Base-by-base conservation (phyloP, 2,113 vertebrate species). In the Todiramphus chloris region DNA sequence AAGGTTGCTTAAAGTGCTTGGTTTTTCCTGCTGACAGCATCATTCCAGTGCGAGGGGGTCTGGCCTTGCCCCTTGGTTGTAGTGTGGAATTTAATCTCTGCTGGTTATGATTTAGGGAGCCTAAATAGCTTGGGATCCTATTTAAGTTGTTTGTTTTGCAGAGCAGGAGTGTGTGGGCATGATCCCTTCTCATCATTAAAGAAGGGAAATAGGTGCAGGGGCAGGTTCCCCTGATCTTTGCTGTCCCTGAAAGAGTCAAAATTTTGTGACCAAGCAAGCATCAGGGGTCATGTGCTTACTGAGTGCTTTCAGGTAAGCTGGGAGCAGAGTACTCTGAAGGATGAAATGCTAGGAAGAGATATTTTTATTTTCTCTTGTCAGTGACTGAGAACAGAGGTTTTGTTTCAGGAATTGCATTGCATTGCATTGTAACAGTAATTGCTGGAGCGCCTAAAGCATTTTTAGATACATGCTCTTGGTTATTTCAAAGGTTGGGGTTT, bases 351-450 rank as follows among this genome's bases (percentile, higher is more conserved):
- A n/a, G 27, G 37, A 64, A 78, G 41, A 82, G 37, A 33, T 43
- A 35, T 33, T 53, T 74, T 39, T 80, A 9, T 89, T 64, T 72
- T 63, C 8, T 69, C 89, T 53, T n/a, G 6, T 80, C 66, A 69
- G 41, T 86, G 63, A 16, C 28, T 95, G 85, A 67, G 55, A 90
- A 74, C 51, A 88, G 78, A 92, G 31, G 43, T 91, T 94, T 77
- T 90, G 56, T 92, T 85, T 86, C 50, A 90, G 68, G 72, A 90
- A 59, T 93, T 77, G 44, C 48, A 93, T 82, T 86, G 73, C 59
- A 44, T 37, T 83, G 55, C 37, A 27, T 58, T 81, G 85, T 92
- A 93, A 77, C 43, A 90, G 75, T 59, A 93, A 90, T 93, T 89
- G 46, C 77, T 81, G 11, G 51, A 89, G 64, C 75, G 69, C 60